phyloP scores from a whole-genome alignment of 2,113 vertebrate species.

The Camelus bactrianus region DNA sequence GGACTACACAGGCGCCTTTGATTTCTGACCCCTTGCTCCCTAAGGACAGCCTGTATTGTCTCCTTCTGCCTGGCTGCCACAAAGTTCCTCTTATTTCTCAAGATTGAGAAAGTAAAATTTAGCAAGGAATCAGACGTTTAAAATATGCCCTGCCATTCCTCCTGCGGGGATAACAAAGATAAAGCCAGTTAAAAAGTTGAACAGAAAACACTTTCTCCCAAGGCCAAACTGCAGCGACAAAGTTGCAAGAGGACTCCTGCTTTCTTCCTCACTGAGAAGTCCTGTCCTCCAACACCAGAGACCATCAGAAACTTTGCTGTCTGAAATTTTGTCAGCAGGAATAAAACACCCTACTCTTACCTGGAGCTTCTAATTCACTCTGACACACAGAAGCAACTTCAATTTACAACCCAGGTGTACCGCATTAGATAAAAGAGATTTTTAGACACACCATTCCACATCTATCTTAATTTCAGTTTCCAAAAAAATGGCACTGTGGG shows the following conservation, averaged over 20 bases:
- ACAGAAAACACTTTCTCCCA: slow-evolving; percentile 5
- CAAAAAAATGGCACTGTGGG: background rate
- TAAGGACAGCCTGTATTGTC: background rate
- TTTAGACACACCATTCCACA: background rate
- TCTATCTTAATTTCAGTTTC: background rate
- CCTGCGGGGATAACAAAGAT: background rate
- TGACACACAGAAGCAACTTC: background rate
- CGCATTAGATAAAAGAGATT: background rate
- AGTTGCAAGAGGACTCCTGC: background rate
- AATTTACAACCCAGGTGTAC: background rate
- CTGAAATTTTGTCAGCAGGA: background rate
- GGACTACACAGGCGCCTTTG: background rate
- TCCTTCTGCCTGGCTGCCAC: background rate
- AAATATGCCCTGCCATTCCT: background rate
- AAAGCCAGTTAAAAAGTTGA: slow-evolving; percentile 1
- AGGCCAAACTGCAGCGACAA: background rate
- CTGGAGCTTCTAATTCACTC: background rate
- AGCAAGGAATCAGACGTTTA: background rate
- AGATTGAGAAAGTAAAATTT: background rate
- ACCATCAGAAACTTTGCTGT: background rate
- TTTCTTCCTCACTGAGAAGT: background rate
- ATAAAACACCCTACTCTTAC: background rate
- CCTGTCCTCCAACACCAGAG: background rate
- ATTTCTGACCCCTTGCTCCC: background rate
- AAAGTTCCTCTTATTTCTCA: background rate